A percentile compares a stretch with the other conserved stretches of the same genome.
Conservation (phyloP, 2,113 vertebrate genomes). For the Tichodroma muraria region DNA sequence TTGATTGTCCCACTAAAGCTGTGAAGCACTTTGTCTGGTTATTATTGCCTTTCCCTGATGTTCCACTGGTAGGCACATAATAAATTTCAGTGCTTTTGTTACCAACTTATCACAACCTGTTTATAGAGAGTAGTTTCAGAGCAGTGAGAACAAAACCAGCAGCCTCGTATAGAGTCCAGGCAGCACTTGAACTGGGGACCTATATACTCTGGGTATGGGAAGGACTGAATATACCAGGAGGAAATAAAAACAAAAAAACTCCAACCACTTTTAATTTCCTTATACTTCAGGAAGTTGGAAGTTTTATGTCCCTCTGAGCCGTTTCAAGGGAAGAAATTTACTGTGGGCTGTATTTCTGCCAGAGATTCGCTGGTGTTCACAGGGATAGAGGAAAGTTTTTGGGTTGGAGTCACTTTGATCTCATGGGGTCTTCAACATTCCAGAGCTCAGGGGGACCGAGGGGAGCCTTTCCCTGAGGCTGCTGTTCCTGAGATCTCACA, state of each 20-base stretch:
- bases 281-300: background rate
- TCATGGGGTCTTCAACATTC: background rate
- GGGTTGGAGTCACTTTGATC: background rate
- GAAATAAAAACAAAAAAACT: background rate
- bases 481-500: background rate
- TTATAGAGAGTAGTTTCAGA: slow-evolving; percentile 26
- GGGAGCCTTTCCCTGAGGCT: background rate
- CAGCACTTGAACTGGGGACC: background rate
- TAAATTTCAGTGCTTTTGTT: slow-evolving; percentile 52
- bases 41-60: slow-evolving; percentile 45
- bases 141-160: slow-evolving; percentile 2
- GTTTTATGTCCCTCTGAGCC: background rate
- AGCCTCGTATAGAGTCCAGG: slow-evolving; percentile 2
- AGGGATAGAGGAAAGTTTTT: background rate
- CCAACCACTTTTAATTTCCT: background rate
- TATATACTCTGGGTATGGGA: background rate
- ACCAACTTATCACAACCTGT: slow-evolving; percentile 25
- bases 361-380: background rate
- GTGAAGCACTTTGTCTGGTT: slow-evolving; percentile 37
- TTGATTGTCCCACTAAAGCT: slow-evolving; percentile 55
- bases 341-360: background rate
- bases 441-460: background rate
- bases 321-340: background rate
- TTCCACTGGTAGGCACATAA: background rate
- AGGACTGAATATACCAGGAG: background rate